Evolutionary conservation across 92 coral and sea anemone genomes (phyloP).

Genomic region (Bergia puertoricense): DNA sequence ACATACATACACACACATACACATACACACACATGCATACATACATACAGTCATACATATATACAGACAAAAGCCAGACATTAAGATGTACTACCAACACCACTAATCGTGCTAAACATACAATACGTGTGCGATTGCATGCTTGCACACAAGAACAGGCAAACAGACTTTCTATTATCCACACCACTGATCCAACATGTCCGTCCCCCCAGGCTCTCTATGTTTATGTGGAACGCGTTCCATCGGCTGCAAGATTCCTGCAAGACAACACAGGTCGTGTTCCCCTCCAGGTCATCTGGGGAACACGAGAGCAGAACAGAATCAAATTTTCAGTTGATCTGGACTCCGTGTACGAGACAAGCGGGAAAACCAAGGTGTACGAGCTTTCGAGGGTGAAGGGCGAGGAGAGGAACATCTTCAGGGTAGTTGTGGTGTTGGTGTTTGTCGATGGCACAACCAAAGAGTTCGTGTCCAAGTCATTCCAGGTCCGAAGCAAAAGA

Average conservation of each 20-base stretch:
- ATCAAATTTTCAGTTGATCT: slow-evolving; percentile 82
- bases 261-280: slow-evolving; percentile 92
- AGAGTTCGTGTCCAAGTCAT: slow-evolving; percentile 72
- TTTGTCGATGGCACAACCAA: slow-evolving; percentile 73
- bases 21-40: not conserved
- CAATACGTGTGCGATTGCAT: too few species aligned
- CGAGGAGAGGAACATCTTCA: slow-evolving; percentile 91
- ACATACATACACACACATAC: too few species aligned
- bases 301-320: slow-evolving; percentile 51
- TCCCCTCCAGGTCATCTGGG: slow-evolving; percentile 70
- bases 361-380: slow-evolving; percentile 84
- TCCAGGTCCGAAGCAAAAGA: slow-evolving; percentile 91
- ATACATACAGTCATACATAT: not conserved
- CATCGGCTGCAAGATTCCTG: slow-evolving; percentile 92
- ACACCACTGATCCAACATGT: not conserved
- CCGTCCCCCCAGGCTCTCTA: slow-evolving; percentile 62
- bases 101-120: too few species aligned
- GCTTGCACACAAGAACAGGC: too few species aligned
- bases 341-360: slow-evolving; percentile 77
- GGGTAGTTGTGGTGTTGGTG: slow-evolving; percentile 71
- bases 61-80: not conserved
- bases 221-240: slow-evolving; percentile 89
- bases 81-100: too few species aligned
- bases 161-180: too few species aligned
- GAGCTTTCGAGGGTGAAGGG: slow-evolving; percentile 98